Percentiles rank a stretch among this genome's conserved stretches.
phyloP scores from a whole-genome alignment of 2,113 vertebrate genomes.

The Callipepla squamata region DNA sequence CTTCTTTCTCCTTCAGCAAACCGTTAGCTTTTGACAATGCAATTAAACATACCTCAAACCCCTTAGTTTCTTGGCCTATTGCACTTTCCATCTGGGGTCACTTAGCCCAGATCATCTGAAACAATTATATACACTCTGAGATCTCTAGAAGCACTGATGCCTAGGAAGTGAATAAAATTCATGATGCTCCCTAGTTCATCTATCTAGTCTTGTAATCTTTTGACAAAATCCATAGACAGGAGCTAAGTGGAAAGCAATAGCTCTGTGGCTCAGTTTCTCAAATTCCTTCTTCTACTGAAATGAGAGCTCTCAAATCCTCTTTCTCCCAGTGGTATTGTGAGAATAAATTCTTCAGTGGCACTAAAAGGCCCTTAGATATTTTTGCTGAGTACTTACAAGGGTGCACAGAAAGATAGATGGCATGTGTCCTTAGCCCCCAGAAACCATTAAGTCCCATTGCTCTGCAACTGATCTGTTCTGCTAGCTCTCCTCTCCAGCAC shows the following conservation, averaged over 20 bases:
- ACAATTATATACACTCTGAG: background rate
- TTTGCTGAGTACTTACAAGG: conserved; percentile 13
- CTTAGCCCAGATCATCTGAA: background rate
- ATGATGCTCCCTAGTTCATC: background rate
- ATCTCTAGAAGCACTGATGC: background rate
- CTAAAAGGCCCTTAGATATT: conserved; percentile 36
- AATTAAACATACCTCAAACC: background rate
- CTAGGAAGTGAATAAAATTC: background rate
- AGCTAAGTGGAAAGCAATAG: conserved; percentile 24
- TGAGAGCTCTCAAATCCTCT: conserved; percentile 26
- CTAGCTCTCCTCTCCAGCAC: background rate
- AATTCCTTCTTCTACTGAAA: conserved; percentile 20
- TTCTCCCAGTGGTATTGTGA: conserved; percentile 2
- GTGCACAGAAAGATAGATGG: background rate
- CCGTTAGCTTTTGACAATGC: background rate
- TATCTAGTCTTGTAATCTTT: background rate
- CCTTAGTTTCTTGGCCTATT: background rate
- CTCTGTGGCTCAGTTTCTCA: background rate
- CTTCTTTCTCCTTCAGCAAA: conserved; percentile 12
- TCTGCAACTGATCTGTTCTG: background rate
- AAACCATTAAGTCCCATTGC: background rate
- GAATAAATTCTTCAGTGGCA: conserved; percentile 44
- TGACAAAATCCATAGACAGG: background rate
- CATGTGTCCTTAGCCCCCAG: background rate
- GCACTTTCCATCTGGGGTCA: background rate